These are phyloP conservation scores for Poeciliopsis turrubarensis DNA, from an alignment of 2,113 vertebrate species.

Conservation along the genomic window DNA sequence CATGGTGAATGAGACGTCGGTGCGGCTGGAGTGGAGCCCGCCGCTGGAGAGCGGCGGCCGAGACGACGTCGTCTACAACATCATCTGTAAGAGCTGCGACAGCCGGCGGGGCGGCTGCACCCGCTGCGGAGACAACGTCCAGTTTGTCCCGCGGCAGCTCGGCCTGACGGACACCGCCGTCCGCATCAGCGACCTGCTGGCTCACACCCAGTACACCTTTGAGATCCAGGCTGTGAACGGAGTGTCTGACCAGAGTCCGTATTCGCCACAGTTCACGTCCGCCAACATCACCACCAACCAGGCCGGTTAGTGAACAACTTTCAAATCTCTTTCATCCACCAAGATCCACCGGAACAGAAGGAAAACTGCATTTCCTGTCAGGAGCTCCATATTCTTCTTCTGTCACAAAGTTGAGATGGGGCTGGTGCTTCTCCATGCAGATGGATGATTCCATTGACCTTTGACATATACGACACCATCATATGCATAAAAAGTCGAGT, in stretches of 20 bases:
- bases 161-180: constrained; percentile 86
- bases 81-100: constrained; percentile 96
- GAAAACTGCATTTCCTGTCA: too few relatives aligned
- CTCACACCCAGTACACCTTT: constrained; percentile 96
- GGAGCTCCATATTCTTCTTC: too few relatives aligned
- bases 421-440: too few relatives aligned
- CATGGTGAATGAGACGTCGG: constrained; percentile 93
- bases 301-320: constrained; percentile 83
- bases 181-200: constrained; percentile 92
- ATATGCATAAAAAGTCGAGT: background rate
- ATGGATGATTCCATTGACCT: too few relatives aligned
- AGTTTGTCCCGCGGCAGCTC: constrained; percentile 91
- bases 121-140: constrained; percentile 94
- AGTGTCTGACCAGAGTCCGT: constrained; percentile 94
- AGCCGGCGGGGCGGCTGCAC: constrained; percentile 87
- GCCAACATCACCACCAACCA: constrained; percentile 99
- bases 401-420: too few relatives aligned
- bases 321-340: background rate
- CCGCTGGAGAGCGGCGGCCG: constrained; percentile 88
- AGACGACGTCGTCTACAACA: constrained; percentile 93
- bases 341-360: background rate
- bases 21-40: constrained; percentile 89
- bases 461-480: background rate
- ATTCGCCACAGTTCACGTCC: constrained; percentile 87
- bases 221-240: constrained; percentile 96